Evolutionary conservation across 2,888 invertebrate species (phyloP).

Genomic region (Helicoverpa assulta): DNA sequence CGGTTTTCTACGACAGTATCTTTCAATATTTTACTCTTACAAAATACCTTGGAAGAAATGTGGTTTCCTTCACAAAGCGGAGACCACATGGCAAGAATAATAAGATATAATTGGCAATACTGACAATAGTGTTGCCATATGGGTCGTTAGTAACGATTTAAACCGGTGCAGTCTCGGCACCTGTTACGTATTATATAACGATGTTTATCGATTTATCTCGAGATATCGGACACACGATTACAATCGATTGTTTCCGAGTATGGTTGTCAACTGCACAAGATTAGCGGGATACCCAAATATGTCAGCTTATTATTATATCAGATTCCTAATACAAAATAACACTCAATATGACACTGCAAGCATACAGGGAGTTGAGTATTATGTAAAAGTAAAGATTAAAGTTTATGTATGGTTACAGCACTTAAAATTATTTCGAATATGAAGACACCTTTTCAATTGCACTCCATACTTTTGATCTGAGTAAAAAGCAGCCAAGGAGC

Average conservation of each 20-base stretch:
- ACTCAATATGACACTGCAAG: too few relatives aligned
- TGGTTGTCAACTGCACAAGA: constrained; percentile 41
- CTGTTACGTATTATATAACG: constrained; percentile 65
- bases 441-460: too few relatives aligned
- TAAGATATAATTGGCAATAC: constrained; percentile 55
- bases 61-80: constrained; percentile 27
- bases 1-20: background rate
- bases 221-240: constrained; percentile 62
- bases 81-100: constrained; percentile 44
- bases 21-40: constrained; percentile 9
- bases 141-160: constrained; percentile 51
- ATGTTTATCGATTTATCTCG: constrained; percentile 62
- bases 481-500: too few relatives aligned
- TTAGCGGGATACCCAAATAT: constrained; percentile 12
- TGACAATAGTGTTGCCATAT: constrained; percentile 51
- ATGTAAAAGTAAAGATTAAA: too few relatives aligned
- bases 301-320: constrained; percentile 6
- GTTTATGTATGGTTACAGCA: too few relatives aligned
- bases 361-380: too few relatives aligned
- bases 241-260: constrained; percentile 66
- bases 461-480: too few relatives aligned
- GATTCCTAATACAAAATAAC: constrained; percentile 5
- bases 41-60: constrained; percentile 14
- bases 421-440: too few relatives aligned
- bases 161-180: constrained; percentile 60